phyloP scores from a whole-genome alignment of 2,888 invertebrate species.

The Rutpela maculata region DNA sequence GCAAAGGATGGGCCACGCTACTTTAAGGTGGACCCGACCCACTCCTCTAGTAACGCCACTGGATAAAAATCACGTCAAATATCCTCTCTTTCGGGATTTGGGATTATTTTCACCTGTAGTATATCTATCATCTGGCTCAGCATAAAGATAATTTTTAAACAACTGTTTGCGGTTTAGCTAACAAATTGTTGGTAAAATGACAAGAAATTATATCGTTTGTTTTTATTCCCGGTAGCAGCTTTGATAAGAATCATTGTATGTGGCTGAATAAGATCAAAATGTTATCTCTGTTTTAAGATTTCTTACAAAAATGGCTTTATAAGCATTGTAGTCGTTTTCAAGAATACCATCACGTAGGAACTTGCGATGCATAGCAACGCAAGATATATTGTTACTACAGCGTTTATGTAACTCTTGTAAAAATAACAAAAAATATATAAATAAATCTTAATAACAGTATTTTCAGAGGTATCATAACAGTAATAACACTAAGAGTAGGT shows the following conservation, averaged over 20 bases:
- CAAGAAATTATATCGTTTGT: background rate
- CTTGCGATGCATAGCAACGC: slow-evolving; percentile 13
- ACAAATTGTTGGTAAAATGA: slow-evolving; percentile 1
- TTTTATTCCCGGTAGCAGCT: background rate
- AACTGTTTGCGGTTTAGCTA: background rate
- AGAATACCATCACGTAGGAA: slow-evolving; percentile 24
- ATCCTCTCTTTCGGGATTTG: too few relatives aligned
- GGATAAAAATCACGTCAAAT: too few relatives aligned
- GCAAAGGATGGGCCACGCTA: too few relatives aligned
- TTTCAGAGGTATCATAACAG: too few relatives aligned
- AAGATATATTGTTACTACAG: background rate
- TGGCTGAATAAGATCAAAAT: slow-evolving; percentile 8
- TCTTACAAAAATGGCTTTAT: slow-evolving; percentile 11
- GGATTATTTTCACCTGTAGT: background rate
- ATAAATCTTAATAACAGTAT: too few relatives aligned
- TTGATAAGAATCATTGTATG: slow-evolving; percentile 16
- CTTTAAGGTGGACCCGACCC: too few relatives aligned
- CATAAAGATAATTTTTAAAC: background rate
- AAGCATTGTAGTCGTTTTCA: slow-evolving; percentile 2
- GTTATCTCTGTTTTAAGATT: slow-evolving; percentile 5
- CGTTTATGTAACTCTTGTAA: background rate
- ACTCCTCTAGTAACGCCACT: too few relatives aligned
- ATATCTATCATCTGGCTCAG: background rate
- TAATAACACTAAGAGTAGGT: too few relatives aligned
- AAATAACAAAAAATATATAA: background rate